Percentiles rank a stretch among this genome's conserved stretches.
These are phyloP conservation scores for Phrynocephalus vlangalii DNA, from an alignment of 2,797 vertebrate species.

Conservation along the genomic window DNA sequence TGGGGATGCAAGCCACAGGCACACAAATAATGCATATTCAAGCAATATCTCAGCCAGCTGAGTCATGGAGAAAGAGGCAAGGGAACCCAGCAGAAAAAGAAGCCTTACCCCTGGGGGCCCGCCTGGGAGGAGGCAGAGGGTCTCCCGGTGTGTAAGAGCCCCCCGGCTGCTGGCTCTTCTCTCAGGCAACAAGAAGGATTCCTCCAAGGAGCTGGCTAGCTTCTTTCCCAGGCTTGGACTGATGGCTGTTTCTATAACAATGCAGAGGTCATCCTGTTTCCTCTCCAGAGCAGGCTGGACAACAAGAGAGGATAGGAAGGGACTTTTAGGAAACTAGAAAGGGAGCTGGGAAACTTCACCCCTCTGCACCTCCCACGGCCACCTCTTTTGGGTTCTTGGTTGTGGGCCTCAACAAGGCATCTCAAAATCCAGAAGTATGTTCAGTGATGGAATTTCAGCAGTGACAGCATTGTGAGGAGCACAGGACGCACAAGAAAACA, in stretches of 20 bases:
- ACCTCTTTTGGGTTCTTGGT: too few relatives aligned
- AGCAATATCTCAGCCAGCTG: too few relatives aligned
- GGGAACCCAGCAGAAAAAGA: not conserved
- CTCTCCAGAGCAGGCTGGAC: slow-evolving; percentile 66
- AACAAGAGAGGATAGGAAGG: slow-evolving; percentile 9
- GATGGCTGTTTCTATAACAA: slow-evolving; percentile 67
- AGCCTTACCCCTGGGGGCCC: slow-evolving; percentile 74
- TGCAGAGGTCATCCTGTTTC: slow-evolving; percentile 69
- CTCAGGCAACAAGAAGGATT: slow-evolving; percentile 69
- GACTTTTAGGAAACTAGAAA: not conserved
- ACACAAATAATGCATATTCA: not conserved
- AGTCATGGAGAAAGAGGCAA: not conserved
- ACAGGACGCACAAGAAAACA: not conserved
- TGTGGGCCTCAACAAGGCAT: too few relatives aligned
- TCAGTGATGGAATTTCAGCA: too few relatives aligned
- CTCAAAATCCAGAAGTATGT: too few relatives aligned
- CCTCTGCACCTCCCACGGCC: too few relatives aligned
- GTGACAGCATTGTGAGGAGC: too few relatives aligned
- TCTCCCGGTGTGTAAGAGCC: slow-evolving; percentile 52
- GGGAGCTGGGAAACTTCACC: too few relatives aligned
- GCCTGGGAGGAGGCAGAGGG: slow-evolving; percentile 68
- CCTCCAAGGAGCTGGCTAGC: slow-evolving; percentile 53
- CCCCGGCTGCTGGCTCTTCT: not conserved
- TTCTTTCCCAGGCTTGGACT: rapidly evolving
- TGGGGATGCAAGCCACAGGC: not conserved